These are phyloP conservation scores for Chloroceryle inda DNA, from an alignment of 2,797 vertebrate genomes.

Conservation along the genomic window DNA sequence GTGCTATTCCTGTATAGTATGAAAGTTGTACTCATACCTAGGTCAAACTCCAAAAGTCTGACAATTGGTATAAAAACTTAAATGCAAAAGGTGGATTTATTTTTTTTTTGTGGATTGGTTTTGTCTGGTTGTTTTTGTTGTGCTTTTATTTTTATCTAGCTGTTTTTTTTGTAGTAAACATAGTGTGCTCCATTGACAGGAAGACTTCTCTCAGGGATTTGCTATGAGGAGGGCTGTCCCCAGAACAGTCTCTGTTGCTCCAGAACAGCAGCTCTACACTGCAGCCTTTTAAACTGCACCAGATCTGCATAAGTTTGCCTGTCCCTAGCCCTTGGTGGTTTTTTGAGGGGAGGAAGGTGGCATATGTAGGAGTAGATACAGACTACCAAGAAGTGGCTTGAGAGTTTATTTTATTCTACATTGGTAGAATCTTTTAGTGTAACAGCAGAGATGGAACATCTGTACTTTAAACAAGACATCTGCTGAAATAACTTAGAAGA, in stretches of 20 bases:
- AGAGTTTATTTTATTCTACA: background rate
- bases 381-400: background rate
- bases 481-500: background rate
- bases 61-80: background rate
- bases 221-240: background rate
- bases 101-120: too few relatives aligned
- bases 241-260: background rate
- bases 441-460: background rate
- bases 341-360: background rate
- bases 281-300: background rate
- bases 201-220: background rate
- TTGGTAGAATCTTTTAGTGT: background rate
- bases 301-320: background rate
- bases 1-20: fast-evolving
- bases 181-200: background rate
- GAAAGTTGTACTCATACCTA: background rate
- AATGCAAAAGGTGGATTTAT: background rate
- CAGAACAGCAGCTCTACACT: background rate
- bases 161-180: background rate
- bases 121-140: background rate
- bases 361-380: background rate
- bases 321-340: background rate
- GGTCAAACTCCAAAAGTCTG: background rate
- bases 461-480: background rate
- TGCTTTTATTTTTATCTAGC: background rate